Percentiles rank a stretch among this genome's conserved stretches.
These are phyloP conservation scores for Pristionchus fissidentatus DNA, from an alignment of 2,888 invertebrate species.

Conservation along the genomic window DNA sequence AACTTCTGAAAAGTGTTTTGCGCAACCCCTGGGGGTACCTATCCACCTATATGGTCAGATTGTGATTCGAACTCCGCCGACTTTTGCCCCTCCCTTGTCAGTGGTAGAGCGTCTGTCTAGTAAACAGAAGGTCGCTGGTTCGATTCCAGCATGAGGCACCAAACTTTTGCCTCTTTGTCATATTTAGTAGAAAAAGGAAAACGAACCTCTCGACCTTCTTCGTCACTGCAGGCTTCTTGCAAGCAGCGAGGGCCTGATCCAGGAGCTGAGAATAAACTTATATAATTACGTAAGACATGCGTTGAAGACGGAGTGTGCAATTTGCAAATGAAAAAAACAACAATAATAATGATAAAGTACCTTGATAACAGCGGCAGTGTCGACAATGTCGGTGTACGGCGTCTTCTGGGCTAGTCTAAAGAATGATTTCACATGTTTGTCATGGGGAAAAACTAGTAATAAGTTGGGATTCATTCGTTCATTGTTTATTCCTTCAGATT, in stretches of 20 bases:
- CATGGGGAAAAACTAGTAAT: neutral
- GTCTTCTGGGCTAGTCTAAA: constrained; percentile 36
- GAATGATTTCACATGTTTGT: neutral
- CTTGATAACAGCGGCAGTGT: constrained; percentile 21
- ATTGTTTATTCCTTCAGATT: too few species aligned
- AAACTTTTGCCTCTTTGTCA: constrained; percentile 4
- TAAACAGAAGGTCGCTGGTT: constrained; percentile 75
- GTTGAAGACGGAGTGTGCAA: neutral
- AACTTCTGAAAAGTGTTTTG: too few species aligned
- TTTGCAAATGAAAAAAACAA: neutral
- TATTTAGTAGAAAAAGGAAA: neutral
- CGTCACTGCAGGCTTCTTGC: constrained; percentile 8
- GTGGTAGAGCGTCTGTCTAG: constrained; percentile 75
- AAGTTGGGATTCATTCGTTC: too few species aligned
- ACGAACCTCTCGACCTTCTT: constrained; percentile 14
- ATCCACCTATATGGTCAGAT: too few species aligned
- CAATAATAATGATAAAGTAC: neutral
- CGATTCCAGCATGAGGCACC: constrained; percentile 74
- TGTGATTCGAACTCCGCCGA: too few species aligned
- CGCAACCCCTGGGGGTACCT: too few species aligned
- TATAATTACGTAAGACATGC: neutral
- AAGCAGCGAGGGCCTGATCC: constrained; percentile 24
- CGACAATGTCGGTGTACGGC: constrained; percentile 20
- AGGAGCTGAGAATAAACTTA: neutral
- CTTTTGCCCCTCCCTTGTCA: too few species aligned